Percentiles rank a stretch among this genome's conserved stretches.
Conservation (phyloP, 2,113 vertebrate genomes). For the Epinephelus fuscoguttatus region DNA sequence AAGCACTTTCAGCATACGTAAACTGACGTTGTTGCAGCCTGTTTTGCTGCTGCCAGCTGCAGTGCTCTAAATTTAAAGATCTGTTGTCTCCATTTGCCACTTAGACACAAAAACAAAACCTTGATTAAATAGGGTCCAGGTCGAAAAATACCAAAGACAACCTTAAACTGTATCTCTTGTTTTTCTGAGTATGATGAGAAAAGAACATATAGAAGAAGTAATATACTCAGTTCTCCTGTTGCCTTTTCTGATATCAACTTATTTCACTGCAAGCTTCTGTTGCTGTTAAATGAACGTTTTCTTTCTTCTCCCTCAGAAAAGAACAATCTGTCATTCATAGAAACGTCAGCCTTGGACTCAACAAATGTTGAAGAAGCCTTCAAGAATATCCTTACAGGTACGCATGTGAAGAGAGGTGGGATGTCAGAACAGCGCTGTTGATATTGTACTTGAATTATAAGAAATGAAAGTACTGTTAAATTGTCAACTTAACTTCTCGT, state of each 20-base stretch:
- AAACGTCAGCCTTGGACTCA: constrained; percentile 98
- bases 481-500: background rate
- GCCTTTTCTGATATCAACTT: background rate
- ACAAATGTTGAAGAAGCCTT: constrained; percentile 99
- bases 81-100: too few relatives aligned
- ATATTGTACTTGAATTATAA: background rate
- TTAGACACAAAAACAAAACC: too few relatives aligned
- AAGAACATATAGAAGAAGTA: too few relatives aligned
- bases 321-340: constrained; percentile 98
- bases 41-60: too few relatives aligned
- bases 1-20: too few relatives aligned
- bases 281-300: background rate
- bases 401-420: background rate
- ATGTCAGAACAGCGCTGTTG: background rate
- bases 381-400: constrained; percentile 99
- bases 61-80: too few relatives aligned
- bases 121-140: too few relatives aligned
- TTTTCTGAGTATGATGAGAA: background rate
- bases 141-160: too few relatives aligned
- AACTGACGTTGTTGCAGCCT: too few relatives aligned
- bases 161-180: background rate
- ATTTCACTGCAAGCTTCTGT: background rate
- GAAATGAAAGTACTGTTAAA: background rate
- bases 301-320: constrained; percentile 88
- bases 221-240: background rate